Evolutionary conservation across 2,797 vertebrate genomes (phyloP).

Genomic region (Malurus leucopterus): DNA sequence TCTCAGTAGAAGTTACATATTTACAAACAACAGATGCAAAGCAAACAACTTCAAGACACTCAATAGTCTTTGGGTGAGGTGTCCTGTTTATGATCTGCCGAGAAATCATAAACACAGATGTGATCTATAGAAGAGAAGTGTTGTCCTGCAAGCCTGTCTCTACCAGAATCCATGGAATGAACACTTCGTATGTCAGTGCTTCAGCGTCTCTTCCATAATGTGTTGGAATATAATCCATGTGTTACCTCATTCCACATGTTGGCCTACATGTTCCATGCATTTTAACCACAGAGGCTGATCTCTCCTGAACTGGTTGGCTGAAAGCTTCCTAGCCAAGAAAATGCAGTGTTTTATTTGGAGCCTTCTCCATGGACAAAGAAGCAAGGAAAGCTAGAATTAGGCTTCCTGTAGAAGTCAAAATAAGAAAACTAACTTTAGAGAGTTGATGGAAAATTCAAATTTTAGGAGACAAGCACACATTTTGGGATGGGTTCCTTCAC

Average conservation of each 20-base stretch:
- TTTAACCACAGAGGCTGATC: background rate
- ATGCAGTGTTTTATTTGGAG: background rate
- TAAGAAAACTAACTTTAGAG: conserved; percentile 26
- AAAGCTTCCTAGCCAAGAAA: background rate
- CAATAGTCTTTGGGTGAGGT: background rate
- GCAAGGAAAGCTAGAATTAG: conserved; percentile 22
- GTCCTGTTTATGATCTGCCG: background rate
- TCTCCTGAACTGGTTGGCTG: background rate
- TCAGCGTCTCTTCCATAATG: background rate
- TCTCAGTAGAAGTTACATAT: background rate
- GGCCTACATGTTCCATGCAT: background rate
- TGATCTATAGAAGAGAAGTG: background rate
- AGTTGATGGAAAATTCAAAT: background rate
- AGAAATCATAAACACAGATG: background rate
- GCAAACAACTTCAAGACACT: background rate
- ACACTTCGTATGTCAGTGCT: background rate
- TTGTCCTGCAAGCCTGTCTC: background rate
- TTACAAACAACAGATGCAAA: background rate
- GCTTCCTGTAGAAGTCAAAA: conserved; percentile 4
- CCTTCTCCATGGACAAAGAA: background rate
- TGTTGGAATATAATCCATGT: too few species aligned
- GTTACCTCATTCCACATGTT: background rate
- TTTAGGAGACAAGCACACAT: background rate
- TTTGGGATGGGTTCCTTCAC: background rate
- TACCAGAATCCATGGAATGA: background rate